A percentile compares a stretch with the other conserved stretches of the same genome.
phyloP scores from a whole-genome alignment of 2,113 vertebrate genomes.

The Aleadryas rufinucha region DNA sequence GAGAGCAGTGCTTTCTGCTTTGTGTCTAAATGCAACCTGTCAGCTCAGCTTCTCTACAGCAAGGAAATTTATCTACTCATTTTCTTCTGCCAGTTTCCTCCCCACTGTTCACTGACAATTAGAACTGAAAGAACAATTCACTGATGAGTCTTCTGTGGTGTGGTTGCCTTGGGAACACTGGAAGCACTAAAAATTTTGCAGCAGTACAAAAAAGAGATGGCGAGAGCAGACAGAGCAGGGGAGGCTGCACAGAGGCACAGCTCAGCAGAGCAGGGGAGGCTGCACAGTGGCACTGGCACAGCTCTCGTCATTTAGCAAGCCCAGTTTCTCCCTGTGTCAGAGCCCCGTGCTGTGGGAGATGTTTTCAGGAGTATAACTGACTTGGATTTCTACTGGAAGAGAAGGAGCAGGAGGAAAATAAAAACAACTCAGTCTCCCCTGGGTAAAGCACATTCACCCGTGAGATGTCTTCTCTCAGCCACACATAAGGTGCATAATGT shows the following conservation, averaged over 20 bases:
- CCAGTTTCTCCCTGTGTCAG: background rate
- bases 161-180: background rate
- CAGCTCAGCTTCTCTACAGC: background rate
- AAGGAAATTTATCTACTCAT: background rate
- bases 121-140: background rate
- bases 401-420: background rate
- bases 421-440: background rate
- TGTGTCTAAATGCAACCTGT: background rate
- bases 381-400: background rate
- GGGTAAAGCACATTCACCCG: background rate
- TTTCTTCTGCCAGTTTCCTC: background rate
- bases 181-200: background rate
- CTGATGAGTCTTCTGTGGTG: no score
- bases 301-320: fast-evolving
- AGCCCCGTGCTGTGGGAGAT: fast-evolving
- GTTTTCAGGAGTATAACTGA: background rate
- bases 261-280: no score
- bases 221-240: background rate
- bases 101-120: no score
- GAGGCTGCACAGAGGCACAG: background rate
- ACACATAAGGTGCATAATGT: fast-evolving
- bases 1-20: background rate
- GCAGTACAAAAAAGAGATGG: background rate
- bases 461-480: background rate
- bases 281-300: fast-evolving